These are phyloP conservation scores for Zaprionus obscuricornis DNA, from an alignment of 2,888 invertebrate genomes.

Conservation along the genomic window DNA sequence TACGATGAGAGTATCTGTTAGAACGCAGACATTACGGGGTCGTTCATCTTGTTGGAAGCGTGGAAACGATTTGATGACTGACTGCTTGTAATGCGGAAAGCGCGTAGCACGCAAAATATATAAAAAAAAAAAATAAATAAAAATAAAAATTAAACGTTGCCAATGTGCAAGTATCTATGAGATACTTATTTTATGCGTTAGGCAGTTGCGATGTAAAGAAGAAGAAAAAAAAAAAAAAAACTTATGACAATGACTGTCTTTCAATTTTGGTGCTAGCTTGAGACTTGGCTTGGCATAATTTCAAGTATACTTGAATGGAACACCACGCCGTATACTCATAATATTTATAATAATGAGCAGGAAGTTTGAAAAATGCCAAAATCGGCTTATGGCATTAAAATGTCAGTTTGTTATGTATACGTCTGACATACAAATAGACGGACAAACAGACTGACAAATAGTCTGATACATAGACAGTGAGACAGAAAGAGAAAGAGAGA, in stretches of 20 bases:
- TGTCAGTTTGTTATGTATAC: conserved; percentile 32
- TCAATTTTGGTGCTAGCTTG: conserved; percentile 23
- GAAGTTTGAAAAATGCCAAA: conserved; percentile 60
- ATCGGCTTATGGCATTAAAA: conserved; percentile 70
- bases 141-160: too few relatives aligned
- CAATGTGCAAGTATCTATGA: conserved; percentile 31
- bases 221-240: conserved; percentile 15
- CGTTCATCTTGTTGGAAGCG: conserved; percentile 63
- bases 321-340: conserved; percentile 14
- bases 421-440: conserved; percentile 2
- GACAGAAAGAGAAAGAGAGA: background rate
- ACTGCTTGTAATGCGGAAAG: conserved; percentile 43
- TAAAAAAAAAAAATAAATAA: background rate
- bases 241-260: conserved; percentile 1
- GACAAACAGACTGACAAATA: background rate
- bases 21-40: conserved; percentile 57
- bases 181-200: conserved; percentile 36
- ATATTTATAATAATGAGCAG: conserved; percentile 68
- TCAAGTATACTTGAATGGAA: conserved; percentile 18
- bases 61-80: conserved; percentile 46
- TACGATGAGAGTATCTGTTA: conserved; percentile 44
- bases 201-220: conserved; percentile 23
- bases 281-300: conserved; percentile 39
- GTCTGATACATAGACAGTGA: conserved; percentile 1
- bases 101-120: conserved; percentile 34